These are phyloP conservation scores for Zoanthus gigantus DNA, from an alignment of 92 coral and sea anemone genomes.

Conservation along the genomic window DNA sequence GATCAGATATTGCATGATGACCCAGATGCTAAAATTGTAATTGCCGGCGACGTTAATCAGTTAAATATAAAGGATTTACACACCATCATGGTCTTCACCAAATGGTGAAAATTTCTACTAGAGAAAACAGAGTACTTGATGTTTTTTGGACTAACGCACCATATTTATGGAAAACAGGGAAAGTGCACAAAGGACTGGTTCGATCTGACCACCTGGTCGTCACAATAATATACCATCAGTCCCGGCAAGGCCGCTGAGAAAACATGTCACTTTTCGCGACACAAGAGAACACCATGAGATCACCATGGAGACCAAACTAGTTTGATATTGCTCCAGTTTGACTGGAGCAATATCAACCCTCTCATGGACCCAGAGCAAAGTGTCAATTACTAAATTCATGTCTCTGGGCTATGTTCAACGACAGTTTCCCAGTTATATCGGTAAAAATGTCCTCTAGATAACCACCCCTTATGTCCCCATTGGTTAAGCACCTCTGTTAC, in stretches of 20 bases:
- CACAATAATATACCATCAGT: neutral
- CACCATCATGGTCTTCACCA: conserved; percentile 47
- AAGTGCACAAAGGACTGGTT: neutral
- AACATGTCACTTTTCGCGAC: conserved; percentile 63
- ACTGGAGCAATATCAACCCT: conserved; percentile 41
- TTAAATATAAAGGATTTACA: conserved; percentile 44
- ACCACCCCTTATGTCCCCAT: conserved; percentile 17
- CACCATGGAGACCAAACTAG: conserved; percentile 53
- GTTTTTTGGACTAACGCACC: neutral
- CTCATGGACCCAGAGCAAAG: conserved; percentile 30
- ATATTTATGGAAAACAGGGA: neutral
- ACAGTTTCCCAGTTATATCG: conserved; percentile 49
- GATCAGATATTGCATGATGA: conserved; percentile 45
- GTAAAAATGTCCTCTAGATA: conserved; percentile 44
- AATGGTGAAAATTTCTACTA: conserved; percentile 23
- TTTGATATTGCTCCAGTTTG: neutral
- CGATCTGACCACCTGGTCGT: conserved; percentile 14
- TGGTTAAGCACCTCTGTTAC: neutral
- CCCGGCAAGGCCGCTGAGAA: conserved; percentile 11
- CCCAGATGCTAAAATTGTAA: conserved; percentile 25
- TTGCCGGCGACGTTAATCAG: conserved; percentile 60
- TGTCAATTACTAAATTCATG: conserved; percentile 35
- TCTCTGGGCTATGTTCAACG: conserved; percentile 51
- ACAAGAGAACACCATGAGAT: conserved; percentile 61
- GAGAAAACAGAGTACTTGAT: neutral